Percentiles rank a stretch among this genome's conserved stretches.
These are phyloP conservation scores for Chrysotoxum bicinctum DNA, from an alignment of 2,888 invertebrate species.

Conservation along the genomic window DNA sequence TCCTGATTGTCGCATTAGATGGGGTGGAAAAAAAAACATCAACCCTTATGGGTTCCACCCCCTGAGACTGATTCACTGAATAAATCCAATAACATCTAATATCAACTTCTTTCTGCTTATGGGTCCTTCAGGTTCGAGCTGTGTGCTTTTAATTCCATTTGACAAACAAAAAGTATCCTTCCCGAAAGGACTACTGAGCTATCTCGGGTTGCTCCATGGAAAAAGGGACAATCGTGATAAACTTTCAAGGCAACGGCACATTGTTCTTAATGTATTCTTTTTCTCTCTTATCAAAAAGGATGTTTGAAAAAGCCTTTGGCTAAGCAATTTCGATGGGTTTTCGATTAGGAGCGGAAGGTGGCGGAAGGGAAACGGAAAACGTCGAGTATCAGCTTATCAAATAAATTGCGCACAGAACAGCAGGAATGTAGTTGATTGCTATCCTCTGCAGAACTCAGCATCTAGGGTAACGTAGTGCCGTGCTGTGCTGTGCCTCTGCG, in stretches of 20 bases:
- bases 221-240: conserved; percentile 3
- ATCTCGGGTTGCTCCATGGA: conserved; percentile 1
- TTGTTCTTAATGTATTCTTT: conserved; percentile 42
- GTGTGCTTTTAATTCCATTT: conserved; percentile 8
- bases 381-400: conserved; percentile 36
- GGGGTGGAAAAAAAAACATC: conserved; percentile 32
- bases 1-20: conserved; percentile 57
- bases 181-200: neutral
- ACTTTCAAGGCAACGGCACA: conserved; percentile 33
- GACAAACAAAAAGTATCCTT: neutral
- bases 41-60: conserved; percentile 67
- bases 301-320: conserved; percentile 53
- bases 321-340: conserved; percentile 63
- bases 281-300: conserved; percentile 57
- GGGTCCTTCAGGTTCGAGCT: neutral
- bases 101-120: neutral
- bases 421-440: conserved; percentile 55
- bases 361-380: neutral
- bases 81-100: neutral
- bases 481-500: neutral
- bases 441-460: conserved; percentile 35
- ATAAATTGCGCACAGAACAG: conserved; percentile 60
- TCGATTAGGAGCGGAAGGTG: conserved; percentile 30
- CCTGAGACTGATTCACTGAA: conserved; percentile 54
- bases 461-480: neutral